phyloP scores from a whole-genome alignment of 2,797 vertebrate species.

The Rhinella marina region DNA sequence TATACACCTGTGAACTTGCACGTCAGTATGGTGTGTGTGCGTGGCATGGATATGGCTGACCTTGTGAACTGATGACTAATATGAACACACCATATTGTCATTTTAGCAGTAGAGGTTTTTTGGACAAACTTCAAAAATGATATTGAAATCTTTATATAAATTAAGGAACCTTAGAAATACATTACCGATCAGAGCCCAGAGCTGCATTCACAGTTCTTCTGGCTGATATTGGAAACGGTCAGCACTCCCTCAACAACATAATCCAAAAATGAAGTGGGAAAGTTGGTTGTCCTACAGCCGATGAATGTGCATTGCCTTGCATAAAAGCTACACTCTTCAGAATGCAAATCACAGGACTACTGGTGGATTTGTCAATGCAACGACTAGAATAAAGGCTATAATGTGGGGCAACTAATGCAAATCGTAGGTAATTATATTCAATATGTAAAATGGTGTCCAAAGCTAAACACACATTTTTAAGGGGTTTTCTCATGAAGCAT shows the following conservation, averaged over 20 bases:
- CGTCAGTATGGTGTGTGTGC: not conserved
- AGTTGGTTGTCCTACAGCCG: not conserved
- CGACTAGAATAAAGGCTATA: no score
- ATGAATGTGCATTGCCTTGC: not conserved
- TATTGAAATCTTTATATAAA: not conserved
- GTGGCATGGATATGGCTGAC: not conserved
- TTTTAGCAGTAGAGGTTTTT: not conserved
- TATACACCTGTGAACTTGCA: not conserved
- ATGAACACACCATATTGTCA: not conserved
- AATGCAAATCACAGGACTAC: not conserved
- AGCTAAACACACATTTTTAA: no score
- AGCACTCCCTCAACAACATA: no score
- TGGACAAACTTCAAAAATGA: not conserved
- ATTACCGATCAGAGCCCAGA: not conserved
- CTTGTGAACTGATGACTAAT: not conserved
- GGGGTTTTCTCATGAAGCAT: not conserved
- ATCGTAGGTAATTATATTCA: no score
- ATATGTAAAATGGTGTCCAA: no score
- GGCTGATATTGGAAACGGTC: no score
- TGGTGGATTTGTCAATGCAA: no score
- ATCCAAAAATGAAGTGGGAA: not conserved
- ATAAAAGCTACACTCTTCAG: not conserved
- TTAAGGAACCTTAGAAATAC: not conserved
- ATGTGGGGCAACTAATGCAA: no score
- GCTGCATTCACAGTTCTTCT: not conserved